Percentiles rank a stretch among this genome's conserved stretches.
These are phyloP conservation scores for Drosophila bocqueti DNA, from an alignment of 1,140 invertebrate genomes.

Conservation along the genomic window DNA sequence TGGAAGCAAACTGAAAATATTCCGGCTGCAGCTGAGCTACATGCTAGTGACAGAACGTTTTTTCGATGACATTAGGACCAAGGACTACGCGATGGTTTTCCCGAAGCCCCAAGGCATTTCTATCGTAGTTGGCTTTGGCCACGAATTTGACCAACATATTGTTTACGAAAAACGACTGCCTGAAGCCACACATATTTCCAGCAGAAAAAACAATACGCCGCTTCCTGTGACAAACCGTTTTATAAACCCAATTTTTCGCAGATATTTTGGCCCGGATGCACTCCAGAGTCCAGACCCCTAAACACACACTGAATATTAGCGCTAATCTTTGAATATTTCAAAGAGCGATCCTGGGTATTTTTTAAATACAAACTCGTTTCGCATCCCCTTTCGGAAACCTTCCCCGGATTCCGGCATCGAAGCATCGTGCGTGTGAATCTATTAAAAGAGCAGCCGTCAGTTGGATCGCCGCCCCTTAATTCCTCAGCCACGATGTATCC, in stretches of 20 bases:
- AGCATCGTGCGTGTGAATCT: conserved; percentile 70
- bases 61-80: neutral
- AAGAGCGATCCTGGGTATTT: neutral
- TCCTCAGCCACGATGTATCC: conserved; percentile 13
- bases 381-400: neutral
- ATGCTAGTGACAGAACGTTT: neutral
- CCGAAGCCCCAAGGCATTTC: neutral
- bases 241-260: neutral
- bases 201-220: neutral
- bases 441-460: conserved; percentile 59
- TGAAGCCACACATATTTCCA: no score
- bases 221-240: neutral
- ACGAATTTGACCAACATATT: no score
- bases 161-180: no score
- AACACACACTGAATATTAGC: neutral
- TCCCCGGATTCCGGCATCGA: neutral
- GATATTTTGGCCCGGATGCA: neutral
- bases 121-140: no score
- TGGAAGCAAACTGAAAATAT: neutral
- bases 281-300: neutral
- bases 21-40: neutral
- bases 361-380: neutral
- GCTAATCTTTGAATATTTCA: conserved; percentile 14
- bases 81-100: neutral
- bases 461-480: neutral